Percentiles rank a stretch among this genome's conserved stretches.
Conservation (phyloP, 2,888 invertebrate species). For the Sericinus montela region DNA sequence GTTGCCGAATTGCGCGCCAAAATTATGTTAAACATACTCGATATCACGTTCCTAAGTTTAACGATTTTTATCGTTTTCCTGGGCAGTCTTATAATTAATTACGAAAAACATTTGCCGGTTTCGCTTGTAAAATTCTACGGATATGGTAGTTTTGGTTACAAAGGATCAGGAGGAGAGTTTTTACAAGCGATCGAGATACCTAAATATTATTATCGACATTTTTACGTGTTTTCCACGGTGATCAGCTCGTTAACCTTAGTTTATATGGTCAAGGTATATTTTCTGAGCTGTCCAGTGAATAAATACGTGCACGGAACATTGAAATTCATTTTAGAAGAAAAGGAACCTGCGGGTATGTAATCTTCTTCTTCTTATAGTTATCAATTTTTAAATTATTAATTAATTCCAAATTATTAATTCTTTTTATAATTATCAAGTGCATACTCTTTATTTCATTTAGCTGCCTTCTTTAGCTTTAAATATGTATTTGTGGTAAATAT, state of each 20-base stretch:
- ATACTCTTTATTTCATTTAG: too few species aligned
- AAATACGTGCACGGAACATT: not conserved
- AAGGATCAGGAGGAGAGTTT: conserved; percentile 31
- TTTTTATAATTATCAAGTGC: too few species aligned
- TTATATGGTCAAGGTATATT: conserved; percentile 36
- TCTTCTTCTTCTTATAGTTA: too few species aligned
- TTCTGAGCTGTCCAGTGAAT: not conserved
- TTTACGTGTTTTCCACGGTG: conserved; percentile 80
- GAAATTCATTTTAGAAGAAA: conserved; percentile 1
- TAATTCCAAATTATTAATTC: too few species aligned
- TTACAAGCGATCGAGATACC: conserved; percentile 72
- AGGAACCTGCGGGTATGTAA: conserved; percentile 12
- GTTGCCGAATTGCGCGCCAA: not conserved
- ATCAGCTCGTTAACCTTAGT: conserved; percentile 54
- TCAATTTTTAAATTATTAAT: too few species aligned
- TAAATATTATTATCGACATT: conserved; percentile 85
- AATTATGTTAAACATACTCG: conserved; percentile 9
- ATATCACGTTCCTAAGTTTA: conserved; percentile 7
- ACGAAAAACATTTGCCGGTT: conserved; percentile 77
- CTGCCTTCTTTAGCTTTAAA: too few species aligned
- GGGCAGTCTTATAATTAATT: conserved; percentile 62
- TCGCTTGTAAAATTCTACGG: conserved; percentile 74
- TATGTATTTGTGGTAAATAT: too few species aligned
- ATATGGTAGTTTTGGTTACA: conserved; percentile 81
- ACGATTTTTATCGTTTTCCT: not conserved